Evolutionary conservation across 2,888 invertebrate genomes (phyloP), one percentile per base, ranked within the genome.

Genomic region (Herminia tarsipennalis): DNA sequence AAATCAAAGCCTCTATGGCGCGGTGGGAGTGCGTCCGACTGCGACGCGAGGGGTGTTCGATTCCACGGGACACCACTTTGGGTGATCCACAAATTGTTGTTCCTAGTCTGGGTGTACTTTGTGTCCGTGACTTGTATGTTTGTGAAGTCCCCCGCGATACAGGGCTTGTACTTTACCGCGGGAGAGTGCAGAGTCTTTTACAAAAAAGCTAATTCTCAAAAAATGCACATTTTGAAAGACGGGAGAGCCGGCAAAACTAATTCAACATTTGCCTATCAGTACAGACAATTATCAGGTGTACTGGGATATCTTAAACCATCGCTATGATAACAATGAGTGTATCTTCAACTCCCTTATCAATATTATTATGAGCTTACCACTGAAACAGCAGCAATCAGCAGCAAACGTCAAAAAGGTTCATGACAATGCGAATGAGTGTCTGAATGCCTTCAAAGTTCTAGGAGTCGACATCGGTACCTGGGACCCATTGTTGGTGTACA

Each of bases 401-500:
- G 9, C 5, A 6, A 22, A 27, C 1, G 42, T 64, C 6, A 65
- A 65, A 32, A 21, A 24, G 12, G 21, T 62, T 1, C 56, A 64
- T 30, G 62, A 62, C 24, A 33, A 27, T 0, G 34, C 49, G 1
- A 16, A 9, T 2, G 56, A 61, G 32, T 47, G 54, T 17, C 27
- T 65, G 1, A 57, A 69, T 17, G 59, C 55, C 1, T 56, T 66
- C 2, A 63, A 57, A 14, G 57, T 56, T n/a, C 20, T 62, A 3
- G 62, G 50, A 0, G 38, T 45, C 0, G 40, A 58, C 22, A 43
- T 53, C 0, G 4, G 8, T 0, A 47, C 49, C 0, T 66, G 66
- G 60, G 60, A 61, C 13, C 60, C 62, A 0, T 16, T 66, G 1
- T 10, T 62, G 0, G 56, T 61, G 0, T 38, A 60, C 29, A 16